A percentile compares a stretch with the other conserved stretches of the same genome.
Conservation (phyloP, 2,888 invertebrate species). For the Oasisia sp. region DNA sequence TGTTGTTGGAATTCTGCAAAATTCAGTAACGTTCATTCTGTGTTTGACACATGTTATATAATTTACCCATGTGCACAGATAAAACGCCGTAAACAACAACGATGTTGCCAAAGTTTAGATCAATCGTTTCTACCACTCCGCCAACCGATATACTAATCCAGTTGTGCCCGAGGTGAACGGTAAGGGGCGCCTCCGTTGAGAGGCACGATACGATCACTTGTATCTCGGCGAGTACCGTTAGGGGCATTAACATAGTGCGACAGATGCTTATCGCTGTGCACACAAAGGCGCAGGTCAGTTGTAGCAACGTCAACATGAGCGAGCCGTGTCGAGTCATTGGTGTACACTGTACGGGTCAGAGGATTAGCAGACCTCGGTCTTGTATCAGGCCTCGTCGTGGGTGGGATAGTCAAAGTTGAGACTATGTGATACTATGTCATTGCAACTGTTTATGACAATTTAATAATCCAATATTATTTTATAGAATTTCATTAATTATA, state of each 20-base stretch:
- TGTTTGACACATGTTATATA: too few species aligned
- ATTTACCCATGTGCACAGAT: too few species aligned
- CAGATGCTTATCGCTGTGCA: neutral
- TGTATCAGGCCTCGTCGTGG: neutral
- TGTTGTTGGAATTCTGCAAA: too few species aligned
- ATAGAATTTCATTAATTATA: neutral
- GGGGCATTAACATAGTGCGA: neutral
- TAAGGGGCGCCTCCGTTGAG: too few species aligned
- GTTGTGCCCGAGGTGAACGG: too few species aligned
- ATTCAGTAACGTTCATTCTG: too few species aligned
- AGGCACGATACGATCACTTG: neutral
- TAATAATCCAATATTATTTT: too few species aligned
- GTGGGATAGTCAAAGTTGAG: neutral
- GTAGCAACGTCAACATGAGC: conserved; percentile 14
- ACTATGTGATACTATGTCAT: neutral
- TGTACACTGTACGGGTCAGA: neutral
- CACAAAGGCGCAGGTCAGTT: conserved; percentile 17
- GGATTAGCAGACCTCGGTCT: neutral
- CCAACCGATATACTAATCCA: too few species aligned
- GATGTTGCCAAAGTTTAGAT: too few species aligned
- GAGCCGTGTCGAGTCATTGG: neutral
- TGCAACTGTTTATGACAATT: neutral
- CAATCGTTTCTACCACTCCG: too few species aligned
- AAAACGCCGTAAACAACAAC: too few species aligned
- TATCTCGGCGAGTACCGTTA: neutral